phyloP scores from a whole-genome alignment of 2,113 vertebrate species.

The Tenrec ecaudatus region DNA sequence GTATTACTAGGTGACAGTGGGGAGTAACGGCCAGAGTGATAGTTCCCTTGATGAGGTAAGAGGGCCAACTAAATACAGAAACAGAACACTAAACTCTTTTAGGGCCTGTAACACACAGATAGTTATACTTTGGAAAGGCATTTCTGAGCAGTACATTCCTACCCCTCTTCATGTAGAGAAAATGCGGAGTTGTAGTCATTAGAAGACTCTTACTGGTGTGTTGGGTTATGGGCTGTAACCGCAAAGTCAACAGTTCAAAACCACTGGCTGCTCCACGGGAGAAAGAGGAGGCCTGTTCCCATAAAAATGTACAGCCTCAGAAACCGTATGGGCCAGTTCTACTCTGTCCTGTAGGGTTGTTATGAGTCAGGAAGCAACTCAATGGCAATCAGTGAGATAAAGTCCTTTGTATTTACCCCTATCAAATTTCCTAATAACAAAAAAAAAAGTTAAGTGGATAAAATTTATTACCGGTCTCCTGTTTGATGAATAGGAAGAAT shows the following conservation, averaged over 20 bases:
- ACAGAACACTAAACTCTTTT: background rate
- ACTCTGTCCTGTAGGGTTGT: too few relatives aligned
- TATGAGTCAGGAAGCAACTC: too few relatives aligned
- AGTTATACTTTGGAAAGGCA: background rate
- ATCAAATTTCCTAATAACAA: background rate
- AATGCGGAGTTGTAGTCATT: background rate
- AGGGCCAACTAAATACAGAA: background rate
- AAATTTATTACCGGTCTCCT: conserved; percentile 88
- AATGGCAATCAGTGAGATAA: background rate
- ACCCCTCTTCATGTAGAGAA: background rate
- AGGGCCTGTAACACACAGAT: background rate
- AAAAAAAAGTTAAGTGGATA: background rate
- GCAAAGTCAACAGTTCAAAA: too few relatives aligned
- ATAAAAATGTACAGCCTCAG: too few relatives aligned
- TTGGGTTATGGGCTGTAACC: too few relatives aligned
- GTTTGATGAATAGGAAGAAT: conserved; percentile 84
- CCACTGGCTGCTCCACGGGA: too few relatives aligned
- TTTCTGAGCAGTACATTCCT: background rate
- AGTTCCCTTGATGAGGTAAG: background rate
- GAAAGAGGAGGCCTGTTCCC: too few relatives aligned
- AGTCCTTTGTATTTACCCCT: background rate
- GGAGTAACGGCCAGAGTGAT: background rate
- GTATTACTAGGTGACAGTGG: background rate
- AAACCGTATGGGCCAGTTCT: too few relatives aligned
- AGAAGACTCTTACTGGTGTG: too few relatives aligned